Evolutionary conservation across 2,113 vertebrate genomes (phyloP).

Genomic region (Coryphaenoides rupestris): DNA sequence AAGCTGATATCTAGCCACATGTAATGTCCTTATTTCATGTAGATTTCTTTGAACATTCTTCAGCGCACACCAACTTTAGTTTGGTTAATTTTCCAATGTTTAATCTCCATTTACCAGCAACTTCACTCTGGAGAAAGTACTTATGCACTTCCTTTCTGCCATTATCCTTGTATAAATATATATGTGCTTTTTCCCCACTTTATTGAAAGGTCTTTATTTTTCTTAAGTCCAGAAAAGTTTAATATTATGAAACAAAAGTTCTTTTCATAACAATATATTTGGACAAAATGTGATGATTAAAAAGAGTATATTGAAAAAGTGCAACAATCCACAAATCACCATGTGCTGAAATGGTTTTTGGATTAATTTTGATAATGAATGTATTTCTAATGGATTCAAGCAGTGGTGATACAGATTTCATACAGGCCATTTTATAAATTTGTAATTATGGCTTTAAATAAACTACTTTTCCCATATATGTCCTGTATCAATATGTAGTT

Average conservation of each 20-base stretch:
- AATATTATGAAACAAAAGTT: too few relatives aligned
- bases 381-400: slow-evolving; percentile 66
- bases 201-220: neutral
- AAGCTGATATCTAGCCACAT: too few relatives aligned
- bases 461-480: slow-evolving; percentile 59
- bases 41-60: too few relatives aligned
- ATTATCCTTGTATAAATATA: neutral
- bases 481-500: neutral
- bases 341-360: slow-evolving; percentile 46
- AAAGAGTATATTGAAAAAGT: slow-evolving; percentile 27
- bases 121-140: too few relatives aligned
- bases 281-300: slow-evolving; percentile 36
- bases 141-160: neutral
- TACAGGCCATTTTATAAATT: slow-evolving; percentile 64
- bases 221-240: neutral
- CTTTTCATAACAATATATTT: too few relatives aligned
- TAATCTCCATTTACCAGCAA: too few relatives aligned
- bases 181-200: neutral
- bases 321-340: slow-evolving; percentile 39
- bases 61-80: too few relatives aligned
- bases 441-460: slow-evolving; percentile 69
- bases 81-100: too few relatives aligned
- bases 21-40: too few relatives aligned
- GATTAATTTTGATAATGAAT: slow-evolving; percentile 65
- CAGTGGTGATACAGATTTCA: slow-evolving; percentile 52